Percentiles rank a stretch among this genome's conserved stretches.
Evolutionary conservation across 2,888 invertebrate genomes (phyloP).

Genomic region (Cerastoderma edule): DNA sequence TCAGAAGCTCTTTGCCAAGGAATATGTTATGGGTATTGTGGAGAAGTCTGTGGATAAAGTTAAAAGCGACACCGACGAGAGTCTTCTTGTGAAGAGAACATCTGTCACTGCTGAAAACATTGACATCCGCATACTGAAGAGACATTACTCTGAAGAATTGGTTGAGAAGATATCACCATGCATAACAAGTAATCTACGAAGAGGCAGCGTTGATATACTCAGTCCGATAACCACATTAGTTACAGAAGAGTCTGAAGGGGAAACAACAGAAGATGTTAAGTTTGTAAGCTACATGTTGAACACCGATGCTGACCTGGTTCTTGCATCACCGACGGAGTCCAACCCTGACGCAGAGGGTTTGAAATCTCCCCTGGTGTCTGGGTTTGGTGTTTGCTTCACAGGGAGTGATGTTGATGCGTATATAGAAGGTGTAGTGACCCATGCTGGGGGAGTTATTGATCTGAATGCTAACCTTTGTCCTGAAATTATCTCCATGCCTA

Average conservation of each 20-base stretch:
- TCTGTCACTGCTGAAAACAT: slow-evolving; percentile 36
- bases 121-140: slow-evolving; percentile 41
- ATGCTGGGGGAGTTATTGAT: neutral
- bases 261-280: slow-evolving; percentile 26
- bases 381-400: slow-evolving; percentile 48
- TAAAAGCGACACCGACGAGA: slow-evolving; percentile 24
- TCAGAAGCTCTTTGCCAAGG: slow-evolving; percentile 41
- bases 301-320: slow-evolving; percentile 51
- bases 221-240: slow-evolving; percentile 38
- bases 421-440: neutral
- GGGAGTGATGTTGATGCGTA: slow-evolving; percentile 43
- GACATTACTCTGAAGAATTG: slow-evolving; percentile 47
- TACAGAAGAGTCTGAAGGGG: slow-evolving; percentile 18
- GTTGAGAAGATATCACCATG: slow-evolving; percentile 37
- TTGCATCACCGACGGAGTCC: slow-evolving; percentile 37
- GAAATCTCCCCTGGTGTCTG: slow-evolving; percentile 29
- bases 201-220: slow-evolving; percentile 51
- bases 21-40: slow-evolving; percentile 50
- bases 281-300: slow-evolving; percentile 50
- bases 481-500: slow-evolving; percentile 6
- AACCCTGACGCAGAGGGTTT: neutral
- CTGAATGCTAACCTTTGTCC: slow-evolving; percentile 9
- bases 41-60: slow-evolving; percentile 34
- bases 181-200: slow-evolving; percentile 27
- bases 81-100: slow-evolving; percentile 26